phyloP scores from a whole-genome alignment of 2,113 vertebrate genomes.

The Crotalus horridus region DNA sequence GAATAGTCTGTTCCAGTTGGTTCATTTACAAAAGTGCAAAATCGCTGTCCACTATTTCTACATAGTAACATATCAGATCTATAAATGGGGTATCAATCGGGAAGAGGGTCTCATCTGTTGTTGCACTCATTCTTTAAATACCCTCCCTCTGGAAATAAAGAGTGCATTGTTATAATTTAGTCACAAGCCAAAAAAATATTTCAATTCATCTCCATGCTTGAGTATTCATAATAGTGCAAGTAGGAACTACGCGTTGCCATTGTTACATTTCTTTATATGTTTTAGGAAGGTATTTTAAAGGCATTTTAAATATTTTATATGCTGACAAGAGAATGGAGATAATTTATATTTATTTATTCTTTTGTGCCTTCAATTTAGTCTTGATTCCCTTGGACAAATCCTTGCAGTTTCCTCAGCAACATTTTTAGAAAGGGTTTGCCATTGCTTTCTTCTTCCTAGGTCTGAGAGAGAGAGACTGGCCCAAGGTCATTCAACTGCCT shows the following conservation, averaged over 20 bases:
- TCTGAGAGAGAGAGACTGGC: not conserved
- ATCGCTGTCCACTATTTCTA: not conserved
- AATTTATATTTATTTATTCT: no score
- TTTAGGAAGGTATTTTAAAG: not conserved
- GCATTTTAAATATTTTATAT: not conserved
- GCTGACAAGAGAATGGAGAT: not conserved
- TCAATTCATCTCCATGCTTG: not conserved
- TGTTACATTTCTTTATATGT: not conserved
- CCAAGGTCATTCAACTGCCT: not conserved
- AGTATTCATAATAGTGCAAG: not conserved
- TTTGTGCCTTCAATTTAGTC: not conserved
- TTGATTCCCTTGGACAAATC: not conserved
- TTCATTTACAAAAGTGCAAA: not conserved
- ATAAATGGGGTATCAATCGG: not conserved
- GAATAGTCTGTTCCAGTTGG: not conserved
- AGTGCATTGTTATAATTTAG: not conserved
- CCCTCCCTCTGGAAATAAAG: not conserved
- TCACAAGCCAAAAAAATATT: not conserved
- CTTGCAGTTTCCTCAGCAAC: not conserved
- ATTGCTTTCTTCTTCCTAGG: not conserved
- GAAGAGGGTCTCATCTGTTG: not conserved
- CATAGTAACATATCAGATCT: not conserved
- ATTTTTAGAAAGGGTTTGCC: not conserved
- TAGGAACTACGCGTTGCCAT: not conserved
- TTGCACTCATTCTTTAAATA: not conserved